Conservation (phyloP, 2,888 invertebrate species). For the Helicoverpa assulta region DNA sequence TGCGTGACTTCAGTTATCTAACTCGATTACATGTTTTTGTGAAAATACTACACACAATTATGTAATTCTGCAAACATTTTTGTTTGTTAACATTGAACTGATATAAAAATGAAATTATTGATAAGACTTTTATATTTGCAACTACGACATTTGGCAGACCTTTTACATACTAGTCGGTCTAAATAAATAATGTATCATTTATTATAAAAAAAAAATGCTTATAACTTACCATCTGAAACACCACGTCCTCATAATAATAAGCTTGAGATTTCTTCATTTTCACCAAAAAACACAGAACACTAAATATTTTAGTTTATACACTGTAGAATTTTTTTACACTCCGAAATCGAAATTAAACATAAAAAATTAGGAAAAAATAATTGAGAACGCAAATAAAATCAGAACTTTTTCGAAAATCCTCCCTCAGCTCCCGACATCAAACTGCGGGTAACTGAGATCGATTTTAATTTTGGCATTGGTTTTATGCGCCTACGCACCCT, state of each 20-base stretch:
- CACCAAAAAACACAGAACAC: conserved; percentile 44
- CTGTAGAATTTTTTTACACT: conserved; percentile 41
- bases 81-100: too few relatives aligned
- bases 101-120: too few relatives aligned
- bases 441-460: conserved; percentile 46
- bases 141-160: too few relatives aligned
- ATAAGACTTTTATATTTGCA: too few relatives aligned
- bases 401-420: neutral
- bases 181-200: too few relatives aligned
- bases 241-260: conserved; percentile 65
- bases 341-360: conserved; percentile 31
- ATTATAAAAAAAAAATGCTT: too few relatives aligned
- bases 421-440: conserved; percentile 31
- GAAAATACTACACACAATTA: neutral
- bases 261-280: conserved; percentile 52
- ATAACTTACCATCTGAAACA: conserved; percentile 66
- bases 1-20: conserved; percentile 3
- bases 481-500: conserved; percentile 46
- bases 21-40: conserved; percentile 3
- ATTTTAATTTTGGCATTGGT: conserved; percentile 17
- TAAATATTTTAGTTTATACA: conserved; percentile 52
- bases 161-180: too few relatives aligned
- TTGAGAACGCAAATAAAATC: neutral
- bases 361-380: neutral
- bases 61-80: too few relatives aligned